Conservation (phyloP, 1,140 invertebrate species). For the Meloidogyne hapla region DNA sequence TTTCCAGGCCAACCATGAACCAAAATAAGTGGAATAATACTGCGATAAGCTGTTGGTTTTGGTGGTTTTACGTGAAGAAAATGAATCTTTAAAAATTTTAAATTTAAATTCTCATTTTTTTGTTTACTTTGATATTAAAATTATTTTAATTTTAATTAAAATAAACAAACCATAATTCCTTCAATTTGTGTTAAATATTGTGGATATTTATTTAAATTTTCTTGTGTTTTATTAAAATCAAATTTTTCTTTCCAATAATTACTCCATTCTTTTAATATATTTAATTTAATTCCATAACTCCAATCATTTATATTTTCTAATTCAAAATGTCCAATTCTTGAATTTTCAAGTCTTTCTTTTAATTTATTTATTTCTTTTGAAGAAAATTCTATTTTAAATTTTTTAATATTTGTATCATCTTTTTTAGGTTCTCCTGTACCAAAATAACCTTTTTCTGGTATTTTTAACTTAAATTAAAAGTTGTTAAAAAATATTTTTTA, state of each 20-base stretch:
- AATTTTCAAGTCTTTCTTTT: conserved; percentile 18
- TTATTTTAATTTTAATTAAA: background rate
- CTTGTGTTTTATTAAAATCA: conserved; percentile 38
- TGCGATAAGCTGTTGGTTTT: conserved; percentile 21
- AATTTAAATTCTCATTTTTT: too few species aligned
- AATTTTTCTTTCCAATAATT: conserved; percentile 37
- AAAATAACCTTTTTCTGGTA: conserved; percentile 36
- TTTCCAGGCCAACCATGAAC: conserved; percentile 74
- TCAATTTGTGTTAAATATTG: conserved; percentile 42
- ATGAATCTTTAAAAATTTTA: conserved; percentile 48
- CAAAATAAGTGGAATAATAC: conserved; percentile 33
- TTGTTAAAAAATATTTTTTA: too few species aligned
- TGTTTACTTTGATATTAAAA: too few species aligned
- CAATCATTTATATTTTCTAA: conserved; percentile 34
- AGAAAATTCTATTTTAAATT: conserved; percentile 33
- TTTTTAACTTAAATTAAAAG: conserved; percentile 25
- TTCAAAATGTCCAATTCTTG: conserved; percentile 34
- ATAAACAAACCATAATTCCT: conserved; percentile 31
- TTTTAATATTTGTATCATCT: conserved; percentile 28
- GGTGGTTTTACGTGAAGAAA: conserved; percentile 53
- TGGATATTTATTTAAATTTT: conserved; percentile 15
- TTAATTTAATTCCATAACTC: conserved; percentile 35
- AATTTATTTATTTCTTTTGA: conserved; percentile 9
- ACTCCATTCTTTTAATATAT: conserved; percentile 8
- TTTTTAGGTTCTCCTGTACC: conserved; percentile 15